A percentile compares a stretch with the other conserved stretches of the same genome.
Conservation (phyloP, 2,888 invertebrate genomes). For the Polymixis flavicincta region DNA sequence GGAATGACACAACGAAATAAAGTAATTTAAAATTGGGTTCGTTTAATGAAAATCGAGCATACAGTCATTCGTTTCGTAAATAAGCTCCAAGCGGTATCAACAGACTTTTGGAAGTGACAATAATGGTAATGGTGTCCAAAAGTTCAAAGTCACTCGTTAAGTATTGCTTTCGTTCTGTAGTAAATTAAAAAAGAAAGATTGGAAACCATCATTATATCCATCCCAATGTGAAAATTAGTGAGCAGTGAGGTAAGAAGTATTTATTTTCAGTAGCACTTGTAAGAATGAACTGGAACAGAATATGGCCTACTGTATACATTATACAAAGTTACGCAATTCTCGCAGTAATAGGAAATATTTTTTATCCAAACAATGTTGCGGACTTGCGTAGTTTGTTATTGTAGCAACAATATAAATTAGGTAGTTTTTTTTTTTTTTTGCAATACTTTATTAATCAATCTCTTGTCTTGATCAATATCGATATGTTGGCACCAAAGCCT, state of each 20-base stretch:
- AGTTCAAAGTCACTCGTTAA: neutral
- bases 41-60: constrained; percentile 27
- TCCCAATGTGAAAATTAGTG: neutral
- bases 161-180: neutral
- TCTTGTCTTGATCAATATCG: constrained; percentile 1
- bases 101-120: neutral
- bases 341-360: constrained; percentile 23
- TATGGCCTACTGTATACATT: constrained; percentile 15
- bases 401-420: constrained; percentile 23
- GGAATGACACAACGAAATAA: constrained; percentile 50
- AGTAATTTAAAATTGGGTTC: constrained; percentile 27
- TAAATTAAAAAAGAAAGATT: too few relatives aligned
- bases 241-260: neutral
- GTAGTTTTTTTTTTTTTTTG: constrained; percentile 1
- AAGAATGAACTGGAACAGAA: constrained; percentile 18
- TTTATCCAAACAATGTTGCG: constrained; percentile 13
- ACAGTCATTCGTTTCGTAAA: constrained; percentile 23
- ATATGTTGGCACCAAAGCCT: neutral
- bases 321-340: constrained; percentile 22
- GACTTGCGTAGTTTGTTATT: constrained; percentile 29
- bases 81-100: constrained; percentile 13
- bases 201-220: too few relatives aligned
- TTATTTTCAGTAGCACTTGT: constrained; percentile 3
- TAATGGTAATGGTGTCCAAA: neutral
- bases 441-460: constrained; percentile 2